These are phyloP conservation scores for Diarsia brunnea DNA, from an alignment of 2,888 invertebrate species.

Conservation along the genomic window DNA sequence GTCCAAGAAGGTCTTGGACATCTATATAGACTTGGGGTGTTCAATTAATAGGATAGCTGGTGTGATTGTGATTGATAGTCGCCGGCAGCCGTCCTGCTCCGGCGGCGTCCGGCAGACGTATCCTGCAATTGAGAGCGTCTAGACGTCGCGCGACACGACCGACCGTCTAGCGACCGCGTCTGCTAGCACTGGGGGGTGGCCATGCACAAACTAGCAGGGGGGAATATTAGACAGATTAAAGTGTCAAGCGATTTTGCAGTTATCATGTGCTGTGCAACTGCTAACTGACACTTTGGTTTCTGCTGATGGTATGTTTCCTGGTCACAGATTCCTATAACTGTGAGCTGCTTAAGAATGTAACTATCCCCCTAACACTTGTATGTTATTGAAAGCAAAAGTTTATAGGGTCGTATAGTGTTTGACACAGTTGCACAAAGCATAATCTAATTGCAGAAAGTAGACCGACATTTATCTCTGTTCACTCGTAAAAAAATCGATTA, in stretches of 20 bases:
- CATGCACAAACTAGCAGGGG: not conserved
- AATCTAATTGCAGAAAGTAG: no score
- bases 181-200: not conserved
- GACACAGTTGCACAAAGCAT: no score
- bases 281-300: not conserved
- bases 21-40: not conserved
- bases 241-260: not conserved
- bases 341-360: not conserved
- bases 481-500: not conserved
- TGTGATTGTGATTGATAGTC: conserved; percentile 65
- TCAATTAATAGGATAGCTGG: conserved; percentile 46
- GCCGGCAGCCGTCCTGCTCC: conserved; percentile 32
- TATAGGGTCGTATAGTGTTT: not conserved
- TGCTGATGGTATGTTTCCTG: not conserved
- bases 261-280: not conserved
- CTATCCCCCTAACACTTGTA: not conserved
- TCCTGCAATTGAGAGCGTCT: conserved; percentile 70
- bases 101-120: conserved; percentile 33
- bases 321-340: not conserved
- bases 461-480: not conserved
- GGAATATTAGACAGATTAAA: no score
- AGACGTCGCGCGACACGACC: conserved; percentile 55
- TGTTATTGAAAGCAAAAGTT: not conserved
- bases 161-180: conserved; percentile 9
- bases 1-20: conserved; percentile 1